Conservation (phyloP, 1,140 invertebrate genomes). For the Brachystomella parvula region DNA sequence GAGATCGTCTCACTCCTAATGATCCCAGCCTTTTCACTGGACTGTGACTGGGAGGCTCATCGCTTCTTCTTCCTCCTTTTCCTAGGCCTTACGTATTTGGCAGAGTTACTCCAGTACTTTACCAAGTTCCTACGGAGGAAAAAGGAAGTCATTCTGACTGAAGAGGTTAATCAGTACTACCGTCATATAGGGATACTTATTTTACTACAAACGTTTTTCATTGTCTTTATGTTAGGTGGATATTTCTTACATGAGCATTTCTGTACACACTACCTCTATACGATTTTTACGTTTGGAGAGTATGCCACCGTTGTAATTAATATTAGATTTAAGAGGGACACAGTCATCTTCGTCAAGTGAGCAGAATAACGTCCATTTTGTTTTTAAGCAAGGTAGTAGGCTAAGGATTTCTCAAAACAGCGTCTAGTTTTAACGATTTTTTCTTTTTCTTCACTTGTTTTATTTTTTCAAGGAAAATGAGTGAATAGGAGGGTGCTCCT, state of each 20-base stretch:
- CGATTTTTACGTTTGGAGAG: conserved; percentile 12
- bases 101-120: conserved; percentile 17
- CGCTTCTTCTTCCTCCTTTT: conserved; percentile 13
- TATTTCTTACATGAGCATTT: conserved; percentile 9
- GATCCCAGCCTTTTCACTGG: conserved; percentile 22
- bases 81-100: conserved; percentile 10
- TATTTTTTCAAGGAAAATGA: too few species aligned
- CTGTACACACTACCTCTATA: conserved; percentile 8
- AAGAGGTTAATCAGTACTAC: conserved; percentile 14
- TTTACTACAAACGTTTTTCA: conserved; percentile 15
- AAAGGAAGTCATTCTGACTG: not conserved
- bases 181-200: conserved; percentile 16
- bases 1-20: conserved; percentile 14
- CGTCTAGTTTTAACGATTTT: too few species aligned
- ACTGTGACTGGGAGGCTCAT: conserved; percentile 14
- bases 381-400: too few species aligned
- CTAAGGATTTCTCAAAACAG: too few species aligned
- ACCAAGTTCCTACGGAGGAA: conserved; percentile 13
- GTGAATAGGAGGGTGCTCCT: too few species aligned
- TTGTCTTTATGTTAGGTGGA: conserved; percentile 10
- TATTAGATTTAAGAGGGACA: conserved; percentile 22
- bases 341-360: conserved; percentile 19
- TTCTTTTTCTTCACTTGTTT: too few species aligned
- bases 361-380: too few species aligned
- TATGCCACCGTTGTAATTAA: conserved; percentile 22